These are phyloP conservation scores for Porphyrio hochstetteri DNA, from an alignment of 2,113 vertebrate species.

Conservation along the genomic window DNA sequence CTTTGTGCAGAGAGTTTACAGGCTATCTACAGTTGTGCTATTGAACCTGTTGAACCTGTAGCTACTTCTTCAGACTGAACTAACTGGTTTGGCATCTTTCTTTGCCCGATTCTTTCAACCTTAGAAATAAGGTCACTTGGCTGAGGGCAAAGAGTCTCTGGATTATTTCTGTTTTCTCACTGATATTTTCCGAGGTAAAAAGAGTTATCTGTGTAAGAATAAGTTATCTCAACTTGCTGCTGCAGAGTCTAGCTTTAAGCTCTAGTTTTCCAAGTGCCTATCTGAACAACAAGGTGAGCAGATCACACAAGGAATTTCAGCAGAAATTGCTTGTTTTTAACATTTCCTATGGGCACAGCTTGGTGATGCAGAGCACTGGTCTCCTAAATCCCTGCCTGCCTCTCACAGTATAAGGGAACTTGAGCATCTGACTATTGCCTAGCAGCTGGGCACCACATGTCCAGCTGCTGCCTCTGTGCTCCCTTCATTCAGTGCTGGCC, in stretches of 20 bases:
- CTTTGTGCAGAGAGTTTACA: not conserved
- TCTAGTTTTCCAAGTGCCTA: not conserved
- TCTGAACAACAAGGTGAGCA: not conserved
- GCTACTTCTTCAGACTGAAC: not conserved
- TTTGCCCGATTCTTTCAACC: not conserved
- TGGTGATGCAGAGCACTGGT: not conserved
- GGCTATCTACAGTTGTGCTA: not conserved
- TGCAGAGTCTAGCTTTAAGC: not conserved
- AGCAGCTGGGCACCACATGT: fast-evolving
- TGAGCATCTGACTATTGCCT: not conserved
- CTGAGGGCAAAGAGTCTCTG: not conserved
- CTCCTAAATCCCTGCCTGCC: not conserved
- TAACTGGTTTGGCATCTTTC: not conserved
- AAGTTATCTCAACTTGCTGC: not conserved
- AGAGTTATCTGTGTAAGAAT: not conserved
- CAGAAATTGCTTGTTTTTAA: not conserved
- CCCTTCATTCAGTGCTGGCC: not conserved
- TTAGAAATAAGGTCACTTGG: not conserved
- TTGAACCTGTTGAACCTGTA: not conserved
- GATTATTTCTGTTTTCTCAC: not conserved
- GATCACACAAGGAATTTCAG: not conserved
- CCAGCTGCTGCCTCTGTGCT: not conserved
- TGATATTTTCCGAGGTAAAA: not conserved
- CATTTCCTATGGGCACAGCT: not conserved
- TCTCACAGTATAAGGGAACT: not conserved